Conservation (phyloP, 2,888 invertebrate species). For the Coenonympha arcania region DNA sequence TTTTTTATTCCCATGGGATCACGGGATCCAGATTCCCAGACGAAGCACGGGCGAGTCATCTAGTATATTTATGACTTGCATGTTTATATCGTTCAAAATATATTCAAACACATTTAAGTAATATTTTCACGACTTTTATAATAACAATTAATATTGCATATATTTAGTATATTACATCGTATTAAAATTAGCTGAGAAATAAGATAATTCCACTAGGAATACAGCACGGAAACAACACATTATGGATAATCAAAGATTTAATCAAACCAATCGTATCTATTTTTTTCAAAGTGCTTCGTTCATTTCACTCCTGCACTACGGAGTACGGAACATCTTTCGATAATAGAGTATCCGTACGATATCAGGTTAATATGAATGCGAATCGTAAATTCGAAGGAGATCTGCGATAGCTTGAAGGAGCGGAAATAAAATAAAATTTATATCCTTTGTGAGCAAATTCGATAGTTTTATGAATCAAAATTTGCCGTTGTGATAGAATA, state of each 20-base stretch:
- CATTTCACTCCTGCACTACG: neutral
- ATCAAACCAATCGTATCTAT: neutral
- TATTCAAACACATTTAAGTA: too few species aligned
- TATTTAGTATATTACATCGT: too few species aligned
- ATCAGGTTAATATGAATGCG: slow-evolving; percentile 20
- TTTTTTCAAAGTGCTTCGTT: neutral
- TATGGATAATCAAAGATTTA: neutral
- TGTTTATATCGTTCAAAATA: too few species aligned
- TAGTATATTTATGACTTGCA: too few species aligned
- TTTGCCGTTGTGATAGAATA: neutral
- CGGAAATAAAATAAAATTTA: slow-evolving; percentile 23
- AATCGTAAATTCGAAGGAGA: slow-evolving; percentile 19
- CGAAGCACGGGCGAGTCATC: too few species aligned
- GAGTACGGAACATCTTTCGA: neutral
- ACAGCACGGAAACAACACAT: neutral
- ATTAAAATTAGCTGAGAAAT: neutral
- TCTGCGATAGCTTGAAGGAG: slow-evolving; percentile 10
- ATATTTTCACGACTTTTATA: too few species aligned
- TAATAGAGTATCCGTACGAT: slow-evolving; percentile 12
- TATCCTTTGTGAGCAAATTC: slow-evolving; percentile 19
- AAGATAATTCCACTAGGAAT: neutral
- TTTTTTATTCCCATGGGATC: too few species aligned
- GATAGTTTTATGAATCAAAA: slow-evolving; percentile 19
- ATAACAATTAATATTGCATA: too few species aligned
- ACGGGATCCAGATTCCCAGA: too few species aligned